phyloP scores from a whole-genome alignment of 2,888 invertebrate genomes.

The Siphonodentalium dalli region DNA sequence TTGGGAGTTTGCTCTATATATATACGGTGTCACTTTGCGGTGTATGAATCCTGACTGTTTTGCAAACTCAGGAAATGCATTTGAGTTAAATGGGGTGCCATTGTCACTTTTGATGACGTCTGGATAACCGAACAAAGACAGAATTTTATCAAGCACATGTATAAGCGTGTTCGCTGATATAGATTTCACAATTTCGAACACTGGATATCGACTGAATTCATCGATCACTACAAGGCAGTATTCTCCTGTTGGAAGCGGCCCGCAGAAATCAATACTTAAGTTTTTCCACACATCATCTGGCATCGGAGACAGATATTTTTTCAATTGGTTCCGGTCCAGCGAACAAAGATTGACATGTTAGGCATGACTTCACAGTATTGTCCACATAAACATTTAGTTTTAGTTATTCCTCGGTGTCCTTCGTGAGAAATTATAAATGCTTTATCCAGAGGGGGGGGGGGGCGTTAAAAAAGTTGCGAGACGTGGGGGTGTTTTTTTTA shows the following conservation, averaged over 20 bases:
- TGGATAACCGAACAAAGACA: background rate
- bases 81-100: background rate
- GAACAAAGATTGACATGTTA: no score
- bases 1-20: conserved; percentile 2
- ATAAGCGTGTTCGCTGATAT: conserved; percentile 1
- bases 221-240: conserved; percentile 3
- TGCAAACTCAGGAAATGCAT: background rate
- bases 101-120: conserved; percentile 2
- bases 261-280: conserved; percentile 2
- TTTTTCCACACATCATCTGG: conserved; percentile 3
- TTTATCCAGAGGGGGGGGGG: no score
- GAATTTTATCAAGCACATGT: conserved; percentile 1
- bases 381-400: no score
- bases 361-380: no score
- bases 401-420: no score
- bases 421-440: no score
- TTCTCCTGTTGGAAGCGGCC: background rate
- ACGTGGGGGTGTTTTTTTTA: no score
- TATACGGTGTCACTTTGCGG: background rate
- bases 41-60: background rate
- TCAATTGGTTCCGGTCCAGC: no score
- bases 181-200: background rate
- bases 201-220: conserved; percentile 3
- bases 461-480: no score
- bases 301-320: no score